These are phyloP conservation scores for Drosophila oshimai DNA, from an alignment of 1,140 invertebrate species.

Conservation along the genomic window DNA sequence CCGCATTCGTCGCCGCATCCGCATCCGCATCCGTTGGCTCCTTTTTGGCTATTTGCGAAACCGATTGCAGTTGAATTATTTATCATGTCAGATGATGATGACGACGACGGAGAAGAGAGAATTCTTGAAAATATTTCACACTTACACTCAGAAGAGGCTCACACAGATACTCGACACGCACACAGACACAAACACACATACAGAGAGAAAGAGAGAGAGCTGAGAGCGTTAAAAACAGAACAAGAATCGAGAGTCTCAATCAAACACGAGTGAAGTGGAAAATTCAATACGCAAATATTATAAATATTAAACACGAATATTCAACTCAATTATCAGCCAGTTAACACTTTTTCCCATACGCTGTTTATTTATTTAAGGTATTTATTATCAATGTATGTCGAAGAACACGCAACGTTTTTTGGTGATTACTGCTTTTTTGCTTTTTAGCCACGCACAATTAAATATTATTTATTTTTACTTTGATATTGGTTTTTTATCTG, in stretches of 20 bases:
- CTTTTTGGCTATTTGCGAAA: slow-evolving; percentile 71
- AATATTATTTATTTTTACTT: slow-evolving; percentile 29
- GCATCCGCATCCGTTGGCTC: slow-evolving; percentile 7
- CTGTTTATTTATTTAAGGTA: slow-evolving; percentile 24
- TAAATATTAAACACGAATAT: slow-evolving; percentile 75
- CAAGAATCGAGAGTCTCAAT: slow-evolving; percentile 32
- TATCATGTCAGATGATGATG: slow-evolving; percentile 75
- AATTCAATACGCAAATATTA: slow-evolving; percentile 74
- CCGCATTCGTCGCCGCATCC: not conserved
- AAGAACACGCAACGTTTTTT: slow-evolving; percentile 45
- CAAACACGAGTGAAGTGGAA: slow-evolving; percentile 58
- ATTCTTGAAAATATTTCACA: slow-evolving; percentile 81
- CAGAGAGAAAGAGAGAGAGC: slow-evolving; percentile 27
- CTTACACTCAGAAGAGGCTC: slow-evolving; percentile 56
- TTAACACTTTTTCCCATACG: slow-evolving; percentile 62
- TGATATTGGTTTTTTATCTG: not conserved
- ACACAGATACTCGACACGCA: slow-evolving; percentile 42
- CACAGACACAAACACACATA: slow-evolving; percentile 6
- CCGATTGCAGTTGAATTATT: slow-evolving; percentile 80
- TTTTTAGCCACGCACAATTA: slow-evolving; percentile 75
- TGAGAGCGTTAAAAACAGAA: slow-evolving; percentile 58
- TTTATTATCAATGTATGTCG: slow-evolving; percentile 15
- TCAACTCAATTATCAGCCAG: slow-evolving; percentile 69
- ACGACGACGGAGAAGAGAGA: slow-evolving; percentile 64
- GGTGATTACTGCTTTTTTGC: slow-evolving; percentile 2